Conservation (phyloP, 2,888 invertebrate genomes). For the Drosophila phalerata region DNA sequence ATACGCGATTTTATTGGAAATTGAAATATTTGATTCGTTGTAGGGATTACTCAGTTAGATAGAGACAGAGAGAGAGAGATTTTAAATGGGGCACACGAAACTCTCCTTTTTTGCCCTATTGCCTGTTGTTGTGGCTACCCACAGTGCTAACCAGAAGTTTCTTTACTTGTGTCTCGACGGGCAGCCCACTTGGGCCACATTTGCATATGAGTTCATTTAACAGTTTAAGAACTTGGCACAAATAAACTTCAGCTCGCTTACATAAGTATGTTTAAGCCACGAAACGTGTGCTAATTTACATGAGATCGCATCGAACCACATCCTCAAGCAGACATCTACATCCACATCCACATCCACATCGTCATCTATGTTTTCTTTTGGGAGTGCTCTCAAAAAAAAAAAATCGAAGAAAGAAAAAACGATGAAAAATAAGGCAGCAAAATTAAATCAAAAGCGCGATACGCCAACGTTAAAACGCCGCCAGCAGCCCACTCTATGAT, state of each 20-base stretch:
- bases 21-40: conserved; percentile 27
- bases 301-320: conserved; percentile 74
- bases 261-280: conserved; percentile 60
- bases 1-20: conserved; percentile 52
- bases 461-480: conserved; percentile 75
- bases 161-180: conserved; percentile 27
- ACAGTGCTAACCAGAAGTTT: conserved; percentile 29
- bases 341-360: conserved; percentile 52
- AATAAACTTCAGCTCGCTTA: conserved; percentile 58
- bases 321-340: conserved; percentile 45
- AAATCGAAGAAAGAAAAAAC: conserved; percentile 24
- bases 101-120: conserved; percentile 12
- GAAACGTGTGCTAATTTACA: conserved; percentile 82
- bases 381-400: conserved; percentile 53
- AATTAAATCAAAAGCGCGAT: conserved; percentile 80
- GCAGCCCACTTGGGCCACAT: conserved; percentile 75
- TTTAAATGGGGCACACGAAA: conserved; percentile 16
- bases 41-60: conserved; percentile 44
- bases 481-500: conserved; percentile 74
- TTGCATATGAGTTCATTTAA: conserved; percentile 81
- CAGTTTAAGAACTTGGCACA: conserved; percentile 75
- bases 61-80: background rate
- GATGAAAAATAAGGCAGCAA: conserved; percentile 52
- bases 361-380: conserved; percentile 71
- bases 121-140: conserved; percentile 35